Evolutionary conservation across 2,113 vertebrate species (phyloP), one percentile per base, ranked within the genome.

Genomic region (Daboia siamensis): DNA sequence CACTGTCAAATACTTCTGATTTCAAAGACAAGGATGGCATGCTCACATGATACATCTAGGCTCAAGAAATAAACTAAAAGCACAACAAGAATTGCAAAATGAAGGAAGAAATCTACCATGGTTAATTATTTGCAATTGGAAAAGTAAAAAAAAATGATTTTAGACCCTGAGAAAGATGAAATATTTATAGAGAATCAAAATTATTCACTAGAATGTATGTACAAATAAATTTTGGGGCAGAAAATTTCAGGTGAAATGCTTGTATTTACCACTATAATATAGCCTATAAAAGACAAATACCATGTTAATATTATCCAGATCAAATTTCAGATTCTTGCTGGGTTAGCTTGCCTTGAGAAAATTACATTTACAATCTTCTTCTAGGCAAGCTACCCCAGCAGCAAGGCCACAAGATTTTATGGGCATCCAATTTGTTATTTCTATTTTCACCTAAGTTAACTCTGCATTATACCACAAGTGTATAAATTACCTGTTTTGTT

Each of bases 401-500:
- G 13, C 26, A 33, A 33, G 29, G 26, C 61, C 64, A 74, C 1
- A 1, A 33, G n/a, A 33, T 74, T 74, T 33, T 33, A 74, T 6
- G 13, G n/a, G 5, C 64, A 33, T 33, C 64, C 17, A 17, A 17
- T 74, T 74, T 74, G n/a, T 17, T 74, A 74, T 74, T 74, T 33
- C 69, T 74, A 20, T 74, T 7, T 74, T 74, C 69, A 74, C 15
- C 69, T 74, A 1, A 7, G 69, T 74, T 74, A 74, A 74, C 15
- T 2, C 5, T 74, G 69, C 13, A 74, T 74, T 33, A 7, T 33
- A 33, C 13, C 69, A 33, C n/a, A 74, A 39, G 17, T 55, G 4
- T 91, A 94, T 17, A 90, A 96, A 95, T 95, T 95, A 99, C 99
- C 99, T 99, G 99, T 96, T 99, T 99, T 92, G 99, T 99, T 96